Evolutionary conservation across 2,113 vertebrate genomes (phyloP).

Genomic region (Ameiurus melas): DNA sequence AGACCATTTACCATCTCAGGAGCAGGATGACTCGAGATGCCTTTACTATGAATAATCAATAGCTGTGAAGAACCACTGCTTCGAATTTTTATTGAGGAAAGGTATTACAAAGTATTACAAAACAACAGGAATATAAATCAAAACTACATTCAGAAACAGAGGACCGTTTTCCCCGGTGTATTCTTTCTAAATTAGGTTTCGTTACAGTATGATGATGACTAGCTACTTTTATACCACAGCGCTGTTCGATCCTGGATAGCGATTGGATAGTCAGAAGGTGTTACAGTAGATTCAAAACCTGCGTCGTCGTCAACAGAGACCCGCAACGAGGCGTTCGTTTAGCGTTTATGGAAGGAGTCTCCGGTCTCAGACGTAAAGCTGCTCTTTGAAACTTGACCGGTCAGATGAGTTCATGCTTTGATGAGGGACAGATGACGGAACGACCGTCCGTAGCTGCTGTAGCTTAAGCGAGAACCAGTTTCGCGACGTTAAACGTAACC

Average conservation of each 20-base stretch:
- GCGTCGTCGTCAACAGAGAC: no score
- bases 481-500: neutral
- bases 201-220: neutral
- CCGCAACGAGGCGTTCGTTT: no score
- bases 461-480: neutral
- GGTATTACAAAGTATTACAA: neutral
- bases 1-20: no score
- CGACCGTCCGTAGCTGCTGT: no score
- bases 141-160: neutral
- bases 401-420: no score
- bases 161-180: neutral
- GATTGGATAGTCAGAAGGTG: no score
- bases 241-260: neutral
- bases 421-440: no score
- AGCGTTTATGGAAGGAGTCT: no score
- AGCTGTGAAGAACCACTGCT: neutral
- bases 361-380: no score
- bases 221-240: neutral
- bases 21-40: neutral
- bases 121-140: no score
- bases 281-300: no score
- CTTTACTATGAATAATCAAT: neutral
- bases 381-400: no score
- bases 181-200: neutral
- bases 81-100: neutral